Evolutionary conservation across 37 sponge, comb jelly and placozoan species (phyloP).

Genomic region (Axinella damicornis): DNA sequence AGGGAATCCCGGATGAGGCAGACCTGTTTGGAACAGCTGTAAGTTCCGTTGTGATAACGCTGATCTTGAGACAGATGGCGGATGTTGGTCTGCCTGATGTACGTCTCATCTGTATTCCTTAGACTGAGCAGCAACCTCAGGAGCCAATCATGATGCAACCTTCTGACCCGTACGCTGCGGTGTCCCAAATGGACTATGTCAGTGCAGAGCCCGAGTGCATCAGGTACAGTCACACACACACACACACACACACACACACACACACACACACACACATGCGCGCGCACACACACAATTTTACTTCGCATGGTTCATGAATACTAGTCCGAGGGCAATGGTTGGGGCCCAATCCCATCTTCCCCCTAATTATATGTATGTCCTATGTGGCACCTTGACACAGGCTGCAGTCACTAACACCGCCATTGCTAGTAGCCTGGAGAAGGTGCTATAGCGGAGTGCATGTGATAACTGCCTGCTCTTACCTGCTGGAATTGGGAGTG

Average conservation of each 20-base stretch:
- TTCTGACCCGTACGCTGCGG: slow-evolving; percentile 75
- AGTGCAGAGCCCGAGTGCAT: slow-evolving; percentile 85
- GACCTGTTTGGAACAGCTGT: slow-evolving; percentile 7
- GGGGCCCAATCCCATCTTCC: no score
- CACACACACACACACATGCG: neutral
- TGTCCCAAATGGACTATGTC: slow-evolving; percentile 58
- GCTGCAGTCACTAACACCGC: neutral
- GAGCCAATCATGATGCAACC: slow-evolving; percentile 14
- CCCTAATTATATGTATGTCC: neutral
- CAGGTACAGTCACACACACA: slow-evolving; percentile 26
- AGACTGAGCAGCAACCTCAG: slow-evolving; percentile 1
- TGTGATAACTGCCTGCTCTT: slow-evolving; percentile 71
- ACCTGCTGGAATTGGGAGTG: neutral
- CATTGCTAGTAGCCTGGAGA: neutral
- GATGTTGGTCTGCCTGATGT: no score
- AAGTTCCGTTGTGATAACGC: no score
- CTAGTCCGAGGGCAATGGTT: no score
- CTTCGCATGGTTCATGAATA: no score
- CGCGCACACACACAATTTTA: neutral
- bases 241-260: neutral
- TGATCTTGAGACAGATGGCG: neutral
- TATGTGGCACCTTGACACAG: neutral
- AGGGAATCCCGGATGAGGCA: neutral
- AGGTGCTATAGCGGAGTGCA: slow-evolving; percentile 11
- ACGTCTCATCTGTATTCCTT: no score